These are phyloP conservation scores for Apamea crenata DNA, from an alignment of 2,888 invertebrate genomes.

Conservation along the genomic window DNA sequence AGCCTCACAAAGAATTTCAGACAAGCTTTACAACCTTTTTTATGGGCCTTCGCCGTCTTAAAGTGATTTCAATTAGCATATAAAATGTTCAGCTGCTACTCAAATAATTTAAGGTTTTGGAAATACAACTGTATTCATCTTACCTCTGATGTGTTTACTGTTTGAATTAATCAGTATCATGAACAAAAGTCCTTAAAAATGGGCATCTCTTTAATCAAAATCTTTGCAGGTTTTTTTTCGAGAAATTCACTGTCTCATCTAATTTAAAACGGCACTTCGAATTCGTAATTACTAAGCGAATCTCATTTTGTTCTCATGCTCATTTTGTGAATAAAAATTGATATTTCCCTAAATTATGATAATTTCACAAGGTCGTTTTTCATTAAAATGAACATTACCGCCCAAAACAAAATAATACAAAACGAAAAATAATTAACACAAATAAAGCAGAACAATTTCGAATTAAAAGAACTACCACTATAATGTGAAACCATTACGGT, in stretches of 20 bases:
- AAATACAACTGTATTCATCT: slow-evolving; percentile 42
- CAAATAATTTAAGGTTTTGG: slow-evolving; percentile 68
- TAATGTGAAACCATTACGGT: slow-evolving; percentile 63
- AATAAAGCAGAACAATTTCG: slow-evolving; percentile 41
- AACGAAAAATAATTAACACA: slow-evolving; percentile 45
- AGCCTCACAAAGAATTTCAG: slow-evolving; percentile 51
- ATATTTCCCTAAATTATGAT: slow-evolving; percentile 52
- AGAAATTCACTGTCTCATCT: neutral
- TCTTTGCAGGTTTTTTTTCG: neutral
- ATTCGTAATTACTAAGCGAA: slow-evolving; percentile 18
- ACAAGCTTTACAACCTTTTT: slow-evolving; percentile 66
- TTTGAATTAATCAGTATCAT: neutral
- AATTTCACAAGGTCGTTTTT: slow-evolving; percentile 37
- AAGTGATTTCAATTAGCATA: slow-evolving; percentile 77
- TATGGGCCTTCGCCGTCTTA: slow-evolving; percentile 64
- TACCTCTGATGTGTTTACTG: slow-evolving; percentile 14
- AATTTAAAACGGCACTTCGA: slow-evolving; percentile 34
- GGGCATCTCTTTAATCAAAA: slow-evolving; percentile 1
- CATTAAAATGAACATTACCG: slow-evolving; percentile 25
- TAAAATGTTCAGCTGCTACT: slow-evolving; percentile 73
- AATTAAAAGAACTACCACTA: slow-evolving; percentile 47
- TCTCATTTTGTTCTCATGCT: neutral
- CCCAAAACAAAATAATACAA: slow-evolving; percentile 20
- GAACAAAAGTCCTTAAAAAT: slow-evolving; percentile 11
- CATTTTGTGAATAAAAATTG: slow-evolving; percentile 21